Evolutionary conservation across 2,888 invertebrate species (phyloP).

Genomic region (Erebia ligea): DNA sequence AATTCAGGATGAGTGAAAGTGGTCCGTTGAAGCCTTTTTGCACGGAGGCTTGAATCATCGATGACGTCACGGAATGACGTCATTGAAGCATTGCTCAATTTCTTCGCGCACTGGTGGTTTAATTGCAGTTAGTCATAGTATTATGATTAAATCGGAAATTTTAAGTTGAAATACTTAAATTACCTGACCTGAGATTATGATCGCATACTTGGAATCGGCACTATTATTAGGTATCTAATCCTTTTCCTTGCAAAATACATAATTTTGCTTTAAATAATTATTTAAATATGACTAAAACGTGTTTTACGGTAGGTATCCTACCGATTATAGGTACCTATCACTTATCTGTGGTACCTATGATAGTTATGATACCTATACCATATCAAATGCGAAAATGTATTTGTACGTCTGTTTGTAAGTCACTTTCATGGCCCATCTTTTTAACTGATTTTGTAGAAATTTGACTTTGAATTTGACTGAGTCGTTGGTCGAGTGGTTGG

Average conservation of each 20-base stretch:
- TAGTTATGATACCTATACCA: too few relatives aligned
- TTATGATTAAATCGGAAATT: neutral
- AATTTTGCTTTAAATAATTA: neutral
- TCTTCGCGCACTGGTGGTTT: conserved; percentile 12
- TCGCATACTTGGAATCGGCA: neutral
- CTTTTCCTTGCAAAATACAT: neutral
- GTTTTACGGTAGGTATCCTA: neutral
- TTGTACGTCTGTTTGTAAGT: too few relatives aligned
- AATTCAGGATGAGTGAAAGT: conserved; percentile 30
- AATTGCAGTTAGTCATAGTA: conserved; percentile 19
- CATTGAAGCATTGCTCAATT: neutral
- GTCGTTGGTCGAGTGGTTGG: too few relatives aligned
- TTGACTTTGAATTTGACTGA: too few relatives aligned
- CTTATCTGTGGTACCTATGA: too few relatives aligned
- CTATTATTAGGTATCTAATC: neutral
- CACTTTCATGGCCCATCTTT: too few relatives aligned
- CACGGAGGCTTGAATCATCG: conserved; percentile 23
- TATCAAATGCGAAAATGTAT: too few relatives aligned
- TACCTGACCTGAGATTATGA: neutral
- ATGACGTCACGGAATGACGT: conserved; percentile 14
- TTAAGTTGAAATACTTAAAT: neutral
- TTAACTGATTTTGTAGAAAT: too few relatives aligned
- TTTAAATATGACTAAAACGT: neutral
- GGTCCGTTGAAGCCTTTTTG: conserved; percentile 22
- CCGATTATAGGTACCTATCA: too few relatives aligned